Base-by-base conservation (phyloP, 2,888 invertebrate species). In the Gari tellinella region DNA sequence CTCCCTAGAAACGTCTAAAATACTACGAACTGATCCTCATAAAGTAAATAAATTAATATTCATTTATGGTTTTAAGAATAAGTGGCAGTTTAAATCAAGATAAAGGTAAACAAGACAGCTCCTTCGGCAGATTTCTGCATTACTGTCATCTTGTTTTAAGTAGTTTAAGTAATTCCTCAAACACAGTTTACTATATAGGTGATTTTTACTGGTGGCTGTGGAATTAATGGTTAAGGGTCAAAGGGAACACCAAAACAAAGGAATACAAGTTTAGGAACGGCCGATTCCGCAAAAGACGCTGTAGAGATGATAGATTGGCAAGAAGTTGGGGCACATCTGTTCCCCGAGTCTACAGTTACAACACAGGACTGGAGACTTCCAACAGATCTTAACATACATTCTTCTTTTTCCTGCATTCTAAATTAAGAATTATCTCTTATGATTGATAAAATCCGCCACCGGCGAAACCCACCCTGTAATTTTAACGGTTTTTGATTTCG, bases 401-500 rank as follows among this genome's bases (percentile, higher is more conserved):
- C 26, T 40, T 53, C 25, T 52, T 51, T 51, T 25, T 26, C 51
- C 7, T 5, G 38, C 21, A 40, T 53, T 40, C 55, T 66, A 72
- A 76, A 76, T 76, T 67, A 76, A 68, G 72, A 72, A 67, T 67
- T 58, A 72, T 76, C 68, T 61, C 51, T 60, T 64, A 43, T 41
- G 52, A 52, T 48, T 62, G 69, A 61, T 48, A 52, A 25, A 52
- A 45, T 48, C 41, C 48, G 69, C 79, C 75, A 61, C 40, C 23
- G 53, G 79, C 69, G 46, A 58, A 26, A 40, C n/a, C 43, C 38
- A 66, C 53, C 72, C 68, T 72, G 45, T 66, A 75, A 79, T 79
- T 79, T 75, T 79, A 74, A 79, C 79, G 79, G 79, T 79, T 79
- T 79, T 45, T 65, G 52, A 60, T 79, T 79, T 72, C 79, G 25